Evolutionary conservation across 2,888 invertebrate genomes (phyloP), one percentile per base, ranked within the genome.

Genomic region (Zygogramma bicolorata): DNA sequence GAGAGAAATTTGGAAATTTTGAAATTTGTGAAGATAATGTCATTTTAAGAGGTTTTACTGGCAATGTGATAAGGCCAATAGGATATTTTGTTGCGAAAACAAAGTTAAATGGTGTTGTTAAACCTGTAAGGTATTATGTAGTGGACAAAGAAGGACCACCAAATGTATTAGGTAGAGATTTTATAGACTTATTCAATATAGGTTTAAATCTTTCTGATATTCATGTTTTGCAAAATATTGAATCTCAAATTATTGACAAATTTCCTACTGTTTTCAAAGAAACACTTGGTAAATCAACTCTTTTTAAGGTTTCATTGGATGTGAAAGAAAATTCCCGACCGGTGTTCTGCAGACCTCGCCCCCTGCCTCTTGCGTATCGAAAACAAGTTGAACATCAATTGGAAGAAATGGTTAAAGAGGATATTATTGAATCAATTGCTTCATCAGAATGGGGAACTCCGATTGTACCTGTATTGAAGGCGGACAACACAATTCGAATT

Each of bases 401-500:
- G 7, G 20, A 49, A n/a, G 20, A 49, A n/a, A 34, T 60, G n/a
- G 3, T 20, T 5, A 8, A 58, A 1, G 7, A 27, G 10, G 58
- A 22, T n/a, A 8, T 58, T 3, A 31, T 63, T 15, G 29, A 63
- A 27, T 15, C n/a, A 31, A 15, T 53, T n/a, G 15, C 10, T 18
- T 59, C 46, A n/a, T 42, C 40, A 29, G n/a, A 42, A 10, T 68
- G 59, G 59, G 63, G 38, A 34, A 71, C 68, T n/a, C 49, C 65
- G 2, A 15, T 65, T 10, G 68, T 68, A 0, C 71, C 65, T 3
- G 68, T 65, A 6, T 13, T 62, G 42, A 71, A 68, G 27, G 57
- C 57, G 5, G 31, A 70, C 29, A 65, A 65, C 10, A 60, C 15
- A 53, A 27, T 73, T 46, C 40, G 73, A 46, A 18, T 70, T 31